These are phyloP conservation scores for Eonycteris spelaea DNA, from an alignment of 2,113 vertebrate genomes.

Conservation along the genomic window DNA sequence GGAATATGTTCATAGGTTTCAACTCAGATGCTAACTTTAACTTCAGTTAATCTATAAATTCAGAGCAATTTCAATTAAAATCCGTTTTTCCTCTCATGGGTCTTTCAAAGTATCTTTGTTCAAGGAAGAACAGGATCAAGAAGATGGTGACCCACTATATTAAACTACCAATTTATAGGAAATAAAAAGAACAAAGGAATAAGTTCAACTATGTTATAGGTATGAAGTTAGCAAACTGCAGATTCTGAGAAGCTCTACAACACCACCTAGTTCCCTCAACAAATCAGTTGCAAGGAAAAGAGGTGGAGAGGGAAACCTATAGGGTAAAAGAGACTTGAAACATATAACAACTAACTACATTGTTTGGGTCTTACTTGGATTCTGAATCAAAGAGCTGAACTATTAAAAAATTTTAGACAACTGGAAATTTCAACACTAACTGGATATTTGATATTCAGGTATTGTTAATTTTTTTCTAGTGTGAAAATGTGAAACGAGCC, in stretches of 20 bases:
- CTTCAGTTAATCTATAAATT: neutral
- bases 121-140: neutral
- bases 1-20: neutral
- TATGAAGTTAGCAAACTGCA: neutral
- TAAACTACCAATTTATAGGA: neutral
- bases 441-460: neutral
- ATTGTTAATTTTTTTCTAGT: neutral
- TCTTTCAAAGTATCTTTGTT: neutral
- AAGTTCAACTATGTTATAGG: neutral
- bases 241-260: neutral
- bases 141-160: neutral
- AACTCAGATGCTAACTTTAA: neutral
- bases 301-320: neutral
- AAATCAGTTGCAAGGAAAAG: neutral
- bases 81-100: neutral
- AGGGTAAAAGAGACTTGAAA: neutral
- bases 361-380: neutral
- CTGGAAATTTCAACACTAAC: neutral
- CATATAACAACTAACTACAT: too few relatives aligned
- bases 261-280: neutral
- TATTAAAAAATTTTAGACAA: neutral
- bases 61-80: neutral
- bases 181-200: neutral
- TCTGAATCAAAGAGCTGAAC: neutral
- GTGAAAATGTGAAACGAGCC: neutral